Base-by-base conservation (phyloP, 2,888 invertebrate species). In the Bombylius major region DNA sequence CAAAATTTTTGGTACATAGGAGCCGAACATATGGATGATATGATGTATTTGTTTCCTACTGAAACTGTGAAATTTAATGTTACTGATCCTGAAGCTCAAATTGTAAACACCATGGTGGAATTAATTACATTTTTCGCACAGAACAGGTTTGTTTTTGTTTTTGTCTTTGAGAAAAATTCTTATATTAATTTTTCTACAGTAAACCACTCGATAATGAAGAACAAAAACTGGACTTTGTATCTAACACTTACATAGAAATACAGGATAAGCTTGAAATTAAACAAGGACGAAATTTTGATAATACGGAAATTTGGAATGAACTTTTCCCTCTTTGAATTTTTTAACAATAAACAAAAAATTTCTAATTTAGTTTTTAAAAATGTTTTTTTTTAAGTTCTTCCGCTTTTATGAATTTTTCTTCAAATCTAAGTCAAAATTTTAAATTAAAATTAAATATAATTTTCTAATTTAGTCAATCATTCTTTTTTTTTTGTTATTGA, bases 21-120 rank as follows among this genome's bases (percentile, higher is more conserved):
- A 50, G 65, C 62, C 8, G 74, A 73, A 3, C 77, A 78, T 61
- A 71, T 76, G 62, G 77, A 79, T 61, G 80, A 80, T 63, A 65
- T 79, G 54, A 75, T 78, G 61, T 79, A 79, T 62, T 60, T 79
- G 6, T 78, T 78, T 50, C 64, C 66, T 53, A 60, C 60, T 56
- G 50, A 65, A n/a, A 66, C 69, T 51, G 75, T 76, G 0, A 64
- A 63, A 36, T 73, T 77, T 57, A 64, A 70, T 8, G 65, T 64
- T 5, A 63, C 60, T 4, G 73, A 71, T 9, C 71, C 73, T 3
- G 78, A 77, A 64, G 65, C 69, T 14, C 62, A 66, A 42, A 72
- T 74, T 57, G 71, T 79, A 4, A 66, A 70, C 13, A 69, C 70
- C 34, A 65, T 76, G 62, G 76, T 76, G 0, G 64, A 68, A 1